A percentile compares a stretch with the other conserved stretches of the same genome.
Evolutionary conservation across 2,888 invertebrate genomes (phyloP).

Genomic region (Brenthis daphne): DNA sequence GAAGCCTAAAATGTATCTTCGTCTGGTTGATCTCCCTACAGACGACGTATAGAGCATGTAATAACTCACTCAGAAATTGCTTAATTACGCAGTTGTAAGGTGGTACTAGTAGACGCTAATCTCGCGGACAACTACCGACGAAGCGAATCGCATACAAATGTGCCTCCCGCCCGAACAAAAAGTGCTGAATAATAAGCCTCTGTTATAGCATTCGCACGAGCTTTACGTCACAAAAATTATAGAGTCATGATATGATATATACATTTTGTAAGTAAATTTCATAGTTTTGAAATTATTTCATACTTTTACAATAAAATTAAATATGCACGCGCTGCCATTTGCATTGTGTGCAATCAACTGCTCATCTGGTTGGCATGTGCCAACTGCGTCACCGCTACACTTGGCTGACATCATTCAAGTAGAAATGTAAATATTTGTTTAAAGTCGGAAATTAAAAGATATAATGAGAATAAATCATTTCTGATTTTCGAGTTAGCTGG

Average conservation of each 20-base stretch:
- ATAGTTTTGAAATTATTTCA: slow-evolving; percentile 17
- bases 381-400: slow-evolving; percentile 66
- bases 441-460: slow-evolving; percentile 13
- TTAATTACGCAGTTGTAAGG: slow-evolving; percentile 63
- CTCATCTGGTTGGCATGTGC: slow-evolving; percentile 62
- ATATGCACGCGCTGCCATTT: slow-evolving; percentile 34
- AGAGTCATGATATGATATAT: slow-evolving; percentile 61
- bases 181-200: slow-evolving; percentile 75
- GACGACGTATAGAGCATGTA: slow-evolving; percentile 40
- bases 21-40: slow-evolving; percentile 21
- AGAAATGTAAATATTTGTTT: slow-evolving; percentile 23
- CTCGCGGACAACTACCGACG: slow-evolving; percentile 66
- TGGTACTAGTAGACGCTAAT: slow-evolving; percentile 63
- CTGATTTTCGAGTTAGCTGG: neutral
- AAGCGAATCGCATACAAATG: slow-evolving; percentile 78
- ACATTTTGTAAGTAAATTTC: slow-evolving; percentile 59
- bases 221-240: slow-evolving; percentile 61
- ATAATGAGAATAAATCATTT: slow-evolving; percentile 1
- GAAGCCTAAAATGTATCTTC: slow-evolving; percentile 27
- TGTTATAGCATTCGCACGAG: slow-evolving; percentile 58
- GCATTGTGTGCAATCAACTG: slow-evolving; percentile 33
- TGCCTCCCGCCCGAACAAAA: slow-evolving; percentile 65
- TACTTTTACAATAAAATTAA: slow-evolving; percentile 26
- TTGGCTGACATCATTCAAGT: slow-evolving; percentile 53
- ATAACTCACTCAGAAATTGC: slow-evolving; percentile 66